These are phyloP conservation scores for Melanotaenia maccullochi DNA, from an alignment of 2,797 vertebrate species.

Conservation along the genomic window DNA sequence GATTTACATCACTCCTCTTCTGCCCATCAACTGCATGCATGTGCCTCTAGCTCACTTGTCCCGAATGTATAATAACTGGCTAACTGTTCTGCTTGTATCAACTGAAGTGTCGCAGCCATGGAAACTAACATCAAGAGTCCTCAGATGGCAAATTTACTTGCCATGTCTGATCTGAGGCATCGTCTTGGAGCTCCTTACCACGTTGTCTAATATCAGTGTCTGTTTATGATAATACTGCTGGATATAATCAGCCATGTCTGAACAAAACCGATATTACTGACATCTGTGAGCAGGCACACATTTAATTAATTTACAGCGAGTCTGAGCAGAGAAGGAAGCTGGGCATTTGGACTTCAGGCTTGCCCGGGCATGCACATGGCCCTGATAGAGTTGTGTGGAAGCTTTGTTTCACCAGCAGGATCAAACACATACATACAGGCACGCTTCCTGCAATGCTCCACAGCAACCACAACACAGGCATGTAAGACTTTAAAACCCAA, in stretches of 20 bases:
- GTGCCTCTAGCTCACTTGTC: constrained; percentile 22
- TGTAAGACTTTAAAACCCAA: constrained; percentile 50
- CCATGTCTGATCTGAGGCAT: constrained; percentile 40
- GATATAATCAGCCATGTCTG: constrained; percentile 23
- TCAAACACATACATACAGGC: constrained; percentile 31
- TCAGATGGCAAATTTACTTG: constrained; percentile 35
- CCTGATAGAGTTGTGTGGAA: constrained; percentile 31
- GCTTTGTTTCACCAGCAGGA: constrained; percentile 52
- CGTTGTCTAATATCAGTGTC: constrained; percentile 25
- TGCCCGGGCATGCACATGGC: constrained; percentile 58
- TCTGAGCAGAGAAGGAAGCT: constrained; percentile 15
- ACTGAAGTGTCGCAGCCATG: constrained; percentile 61
- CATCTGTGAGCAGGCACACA: constrained; percentile 17
- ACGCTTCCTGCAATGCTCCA: constrained; percentile 59
- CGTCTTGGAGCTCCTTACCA: constrained; percentile 16
- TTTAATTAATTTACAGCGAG: constrained; percentile 36
- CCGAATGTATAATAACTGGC: constrained; percentile 42
- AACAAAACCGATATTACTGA: constrained; percentile 25
- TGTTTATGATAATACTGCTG: constrained; percentile 16
- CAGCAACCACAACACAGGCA: constrained; percentile 74
- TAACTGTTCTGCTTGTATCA: constrained; percentile 57
- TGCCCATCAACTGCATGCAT: constrained; percentile 25
- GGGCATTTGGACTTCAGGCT: constrained; percentile 33
- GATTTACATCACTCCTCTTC: constrained; percentile 10
- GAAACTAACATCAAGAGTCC: constrained; percentile 52